Base-by-base conservation (phyloP, 2,888 invertebrate genomes). In the Volucella inflata region DNA sequence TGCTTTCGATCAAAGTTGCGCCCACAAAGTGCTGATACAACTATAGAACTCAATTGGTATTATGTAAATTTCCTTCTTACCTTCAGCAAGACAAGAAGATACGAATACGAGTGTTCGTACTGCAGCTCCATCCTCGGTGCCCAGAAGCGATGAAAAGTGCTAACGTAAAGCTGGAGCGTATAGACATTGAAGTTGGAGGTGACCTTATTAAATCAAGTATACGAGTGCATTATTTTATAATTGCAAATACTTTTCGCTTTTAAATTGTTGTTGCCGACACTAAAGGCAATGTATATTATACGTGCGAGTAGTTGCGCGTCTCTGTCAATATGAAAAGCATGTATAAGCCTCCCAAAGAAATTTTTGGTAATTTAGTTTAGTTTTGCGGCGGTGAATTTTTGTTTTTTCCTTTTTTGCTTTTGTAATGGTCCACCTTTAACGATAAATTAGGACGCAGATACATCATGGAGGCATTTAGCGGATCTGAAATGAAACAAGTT, bases 151-250 rank as follows among this genome's bases (percentile, higher is more conserved):
- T 74, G 60, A 74, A 74, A 74, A 59, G 46, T 14, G 8, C 44
- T 12, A 14, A 30, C 10, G 10, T 9, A 21, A 62, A 10, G 14
- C 11, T 17, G 36, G 50, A 17, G 48, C 42, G 48, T 59, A 60
- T 48, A 14, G 46, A 59, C n/a, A 38, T 14, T 72, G 67, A 70
- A 64, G 67, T 16, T 40, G 40, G 60, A 67, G 62, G 40, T 85
- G 81, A 85, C 85, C 85, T 76, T 85, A 85, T 85, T 85, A 67
- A 81, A 81, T 67, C 71, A 76, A 79, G 80, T 76, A 60, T 59
- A 51, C 74, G 59, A 60, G 62, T 71, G 68, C 62, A 81, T 59
- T 79, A 67, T 74, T 60, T 79, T 79, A 79, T 85, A 85, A 85
- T 85, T 85, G 76, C 75, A 75, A 72, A 79, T 85, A 81, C 60